Percentiles rank a stretch among this genome's conserved stretches.
Conservation (phyloP, 1,140 invertebrate species). For the Papilio dardanus region DNA sequence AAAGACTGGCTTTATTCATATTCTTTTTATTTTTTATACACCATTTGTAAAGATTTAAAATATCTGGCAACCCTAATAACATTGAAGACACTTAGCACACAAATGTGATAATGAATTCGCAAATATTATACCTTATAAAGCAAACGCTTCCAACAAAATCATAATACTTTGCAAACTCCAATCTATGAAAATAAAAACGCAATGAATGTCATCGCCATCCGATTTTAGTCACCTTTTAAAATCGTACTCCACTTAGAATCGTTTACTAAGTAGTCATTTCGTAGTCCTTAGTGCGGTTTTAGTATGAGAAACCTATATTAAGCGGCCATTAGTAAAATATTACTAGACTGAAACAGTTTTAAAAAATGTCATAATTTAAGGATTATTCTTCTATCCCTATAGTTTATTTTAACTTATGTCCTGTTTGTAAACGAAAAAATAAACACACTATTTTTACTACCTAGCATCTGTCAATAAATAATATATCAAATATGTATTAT, state of each 20-base stretch:
- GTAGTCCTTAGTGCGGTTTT: too few species aligned
- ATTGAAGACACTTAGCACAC: slow-evolving; percentile 10
- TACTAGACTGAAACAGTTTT: too few species aligned
- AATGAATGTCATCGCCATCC: not conserved
- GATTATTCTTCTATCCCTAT: too few species aligned
- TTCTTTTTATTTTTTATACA: not conserved
- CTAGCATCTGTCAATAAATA: not conserved
- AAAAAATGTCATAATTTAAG: too few species aligned
- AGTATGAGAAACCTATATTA: too few species aligned
- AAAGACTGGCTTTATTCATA: too few species aligned
- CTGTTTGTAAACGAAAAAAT: too few species aligned
- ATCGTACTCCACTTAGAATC: not conserved
- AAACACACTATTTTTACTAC: not conserved
- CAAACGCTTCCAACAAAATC: not conserved
- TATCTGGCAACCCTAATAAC: not conserved
- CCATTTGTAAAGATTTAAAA: not conserved
- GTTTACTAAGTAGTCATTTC: too few species aligned
- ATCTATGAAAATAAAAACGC: not conserved
- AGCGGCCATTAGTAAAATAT: too few species aligned
- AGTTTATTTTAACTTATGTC: too few species aligned
- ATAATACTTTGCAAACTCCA: slow-evolving; percentile 14
- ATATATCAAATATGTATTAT: not conserved
- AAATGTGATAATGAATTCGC: slow-evolving; percentile 12
- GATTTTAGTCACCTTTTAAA: not conserved
- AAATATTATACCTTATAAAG: slow-evolving; percentile 16